These are phyloP conservation scores for Disparrhopalites patrizii DNA, from an alignment of 2,888 invertebrate species.

Conservation along the genomic window DNA sequence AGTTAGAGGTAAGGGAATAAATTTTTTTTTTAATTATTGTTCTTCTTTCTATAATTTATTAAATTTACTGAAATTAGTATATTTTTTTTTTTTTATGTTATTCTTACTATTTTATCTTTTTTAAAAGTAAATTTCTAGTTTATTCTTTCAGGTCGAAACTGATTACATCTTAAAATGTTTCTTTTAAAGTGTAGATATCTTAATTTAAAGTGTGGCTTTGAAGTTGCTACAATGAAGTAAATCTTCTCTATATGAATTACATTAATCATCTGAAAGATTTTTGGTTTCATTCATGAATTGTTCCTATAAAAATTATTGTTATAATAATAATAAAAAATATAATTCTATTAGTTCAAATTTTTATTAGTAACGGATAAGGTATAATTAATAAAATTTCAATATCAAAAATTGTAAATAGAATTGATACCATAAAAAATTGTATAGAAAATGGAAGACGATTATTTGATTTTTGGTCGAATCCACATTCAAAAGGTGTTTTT, in stretches of 20 bases:
- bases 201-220: slow-evolving; percentile 54
- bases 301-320: slow-evolving; percentile 57
- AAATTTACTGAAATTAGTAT: too few species aligned
- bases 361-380: slow-evolving; percentile 52
- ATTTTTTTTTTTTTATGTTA: slow-evolving; percentile 55
- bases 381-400: slow-evolving; percentile 65
- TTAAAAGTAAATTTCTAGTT: slow-evolving; percentile 34
- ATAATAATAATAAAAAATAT: slow-evolving; percentile 52
- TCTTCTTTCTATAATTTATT: too few species aligned
- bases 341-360: slow-evolving; percentile 18
- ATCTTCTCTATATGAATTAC: slow-evolving; percentile 62
- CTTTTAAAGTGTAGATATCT: slow-evolving; percentile 48
- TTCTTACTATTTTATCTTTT: slow-evolving; percentile 54
- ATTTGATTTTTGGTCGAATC: slow-evolving; percentile 58
- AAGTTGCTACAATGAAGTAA: slow-evolving; percentile 51
- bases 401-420: slow-evolving; percentile 71
- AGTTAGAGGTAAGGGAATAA: too few species aligned
- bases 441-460: slow-evolving; percentile 59
- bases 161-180: not conserved
- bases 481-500: slow-evolving; percentile 53
- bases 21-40: too few species aligned
- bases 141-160: slow-evolving; percentile 32
- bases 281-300: slow-evolving; percentile 59
- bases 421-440: slow-evolving; percentile 64
- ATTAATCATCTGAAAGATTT: slow-evolving; percentile 62